phyloP scores from a whole-genome alignment of 1,140 invertebrate species.

The Bicyclus anynana region DNA sequence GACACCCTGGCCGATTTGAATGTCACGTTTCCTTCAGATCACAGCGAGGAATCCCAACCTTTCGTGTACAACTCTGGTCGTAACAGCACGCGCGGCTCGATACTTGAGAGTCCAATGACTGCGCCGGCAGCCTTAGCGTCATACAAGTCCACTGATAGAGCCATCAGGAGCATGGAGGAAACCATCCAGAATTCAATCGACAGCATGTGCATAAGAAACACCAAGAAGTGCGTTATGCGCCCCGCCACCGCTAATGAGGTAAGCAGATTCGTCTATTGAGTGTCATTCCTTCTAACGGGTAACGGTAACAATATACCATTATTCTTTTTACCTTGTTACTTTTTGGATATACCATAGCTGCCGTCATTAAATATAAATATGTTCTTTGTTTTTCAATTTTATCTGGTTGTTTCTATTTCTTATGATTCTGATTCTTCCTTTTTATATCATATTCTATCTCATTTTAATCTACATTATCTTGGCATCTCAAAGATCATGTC shows the following conservation, averaged over 20 bases:
- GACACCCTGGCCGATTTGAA: conserved; percentile 74
- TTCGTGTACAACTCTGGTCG: conserved; percentile 3
- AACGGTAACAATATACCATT: too few species aligned
- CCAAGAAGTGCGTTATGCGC: conserved; percentile 22
- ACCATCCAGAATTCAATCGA: conserved; percentile 43
- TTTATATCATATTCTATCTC: background rate
- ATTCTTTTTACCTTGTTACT: too few species aligned
- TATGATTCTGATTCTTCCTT: background rate
- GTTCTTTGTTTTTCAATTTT: background rate
- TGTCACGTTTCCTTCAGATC: conserved; percentile 66
- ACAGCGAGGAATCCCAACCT: conserved; percentile 40
- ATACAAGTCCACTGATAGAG: conserved; percentile 29
- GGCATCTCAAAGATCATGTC: too few species aligned
- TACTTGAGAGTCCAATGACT: conserved; percentile 9
- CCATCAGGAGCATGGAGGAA: conserved; percentile 41
- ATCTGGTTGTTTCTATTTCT: too few species aligned
- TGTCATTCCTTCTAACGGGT: too few species aligned
- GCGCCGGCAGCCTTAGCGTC: conserved; percentile 1
- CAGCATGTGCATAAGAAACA: conserved; percentile 21
- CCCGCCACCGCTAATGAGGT: conserved; percentile 44
- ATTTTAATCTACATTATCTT: background rate
- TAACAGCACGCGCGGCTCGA: conserved; percentile 10
- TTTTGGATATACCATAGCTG: too few species aligned
- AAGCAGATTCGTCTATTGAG: conserved; percentile 14
- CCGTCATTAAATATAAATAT: too few species aligned